Evolutionary conservation across 1,140 invertebrate genomes (phyloP), one percentile per base, ranked within the genome.

Genomic region (Thalassaphorura encarpata): DNA sequence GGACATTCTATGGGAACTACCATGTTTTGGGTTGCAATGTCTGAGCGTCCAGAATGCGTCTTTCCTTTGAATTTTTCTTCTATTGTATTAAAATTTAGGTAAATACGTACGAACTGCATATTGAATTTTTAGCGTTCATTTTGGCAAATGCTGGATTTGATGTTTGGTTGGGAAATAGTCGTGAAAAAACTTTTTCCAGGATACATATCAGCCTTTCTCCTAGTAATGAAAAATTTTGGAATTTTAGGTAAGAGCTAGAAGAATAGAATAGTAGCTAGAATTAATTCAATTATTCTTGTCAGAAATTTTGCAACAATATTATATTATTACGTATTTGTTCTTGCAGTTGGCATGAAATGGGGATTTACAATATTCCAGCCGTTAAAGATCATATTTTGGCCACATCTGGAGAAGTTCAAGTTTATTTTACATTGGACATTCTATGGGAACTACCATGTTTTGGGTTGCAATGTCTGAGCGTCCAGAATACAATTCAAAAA

Each of bases 1-100:
- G 81, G 80, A 15, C 80, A 85, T 54, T 80, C 78, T 5, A 76
- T 79, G 69, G 83, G 82, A 0, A 74, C 78, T 1, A 78, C 79
- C 0, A 67, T 67, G 1, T 78, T 81, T 55, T 80, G 77, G 54
- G 76, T 77, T 36, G 75, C 80, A 72, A 67, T 74, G 58, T 78
- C 78, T 31, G 66, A 75, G 23, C 72, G 69, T 52, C 78, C 80
- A 1, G 75, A 80, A 51, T 82, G 81, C 64, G n/a, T n/a, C n/a
- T n/a, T n/a, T n/a, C n/a, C n/a, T n/a, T n/a, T n/a, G n/a, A n/a
- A n/a, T n/a, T n/a, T n/a, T n/a, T n/a, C n/a, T n/a, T n/a, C n/a
- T n/a, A n/a, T n/a, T n/a, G n/a, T n/a, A n/a, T n/a, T n/a, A n/a
- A n/a, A n/a, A n/a, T n/a, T n/a, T n/a, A n/a, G n/a, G n/a, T n/a